Evolutionary conservation across 1,140 invertebrate species (phyloP), one percentile per base, ranked within the genome.

Genomic region (Grapholita molesta): DNA sequence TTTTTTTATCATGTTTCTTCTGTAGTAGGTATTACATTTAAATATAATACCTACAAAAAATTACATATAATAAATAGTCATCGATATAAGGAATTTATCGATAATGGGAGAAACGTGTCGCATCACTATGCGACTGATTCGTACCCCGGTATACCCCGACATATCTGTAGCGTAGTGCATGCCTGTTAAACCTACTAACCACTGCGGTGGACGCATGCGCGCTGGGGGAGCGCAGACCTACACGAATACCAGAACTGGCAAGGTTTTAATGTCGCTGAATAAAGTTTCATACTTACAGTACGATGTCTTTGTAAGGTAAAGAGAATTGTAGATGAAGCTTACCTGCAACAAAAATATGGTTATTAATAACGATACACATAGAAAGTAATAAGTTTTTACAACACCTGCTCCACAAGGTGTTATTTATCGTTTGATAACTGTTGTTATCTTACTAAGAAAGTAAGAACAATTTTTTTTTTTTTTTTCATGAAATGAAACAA

Each of bases 121-220:
- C 55, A 7, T 21, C 55, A n/a, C 55, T 61, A 2, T 23, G 21
- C 52, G 52, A 6, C 53, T 25, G 53, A 57, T 28, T 57, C 53
- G 53, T 57, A 57, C 53, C 52, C 28, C 38, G 38, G 38, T 42
- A 42, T 42, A 42, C 38, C 33, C 42, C 53, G 53, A 57, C 53
- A 57, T 57, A 57, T 28, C 53, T 57, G 9, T 28, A 53, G 55
- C 15, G 28, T 15, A 28, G 55, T 61, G 55, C 55, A 61, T 25
- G 55, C 55, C 55, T 61, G 55, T 61, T 61, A 68, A 77, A 69
- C 71, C 55, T 64, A 71, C 74, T 77, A 78, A 75, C 75, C 75
- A 78, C 79, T 76, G 72, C 70, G 71, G 72, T 72, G 69, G 69
- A 66, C 79, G 83, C 83, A 76, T 77, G 83, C 80, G 83, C 71